These are phyloP conservation scores for Archocentrus centrarchus DNA, from an alignment of 2,113 vertebrate genomes.

Conservation along the genomic window DNA sequence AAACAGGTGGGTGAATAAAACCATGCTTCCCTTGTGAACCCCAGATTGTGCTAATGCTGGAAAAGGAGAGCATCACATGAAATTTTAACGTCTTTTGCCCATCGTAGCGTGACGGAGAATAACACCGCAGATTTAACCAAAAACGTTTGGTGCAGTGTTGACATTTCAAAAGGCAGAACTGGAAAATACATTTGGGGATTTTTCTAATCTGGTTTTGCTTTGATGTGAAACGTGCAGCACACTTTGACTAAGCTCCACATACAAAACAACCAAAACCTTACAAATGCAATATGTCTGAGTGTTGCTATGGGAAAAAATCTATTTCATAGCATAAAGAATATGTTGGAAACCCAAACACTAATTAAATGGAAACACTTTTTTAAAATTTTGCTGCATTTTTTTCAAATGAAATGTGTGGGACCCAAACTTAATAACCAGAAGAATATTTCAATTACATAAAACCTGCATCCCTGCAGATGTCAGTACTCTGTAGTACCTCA, in stretches of 20 bases:
- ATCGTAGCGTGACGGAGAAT: too few species aligned
- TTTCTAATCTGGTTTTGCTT: neutral
- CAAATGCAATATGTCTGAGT: neutral
- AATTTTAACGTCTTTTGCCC: neutral
- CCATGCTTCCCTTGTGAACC: neutral
- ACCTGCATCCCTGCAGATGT: neutral
- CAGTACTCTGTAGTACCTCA: neutral
- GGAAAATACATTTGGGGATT: neutral
- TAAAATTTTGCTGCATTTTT: neutral
- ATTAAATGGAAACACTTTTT: neutral
- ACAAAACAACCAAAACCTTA: neutral
- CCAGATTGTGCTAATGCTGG: neutral
- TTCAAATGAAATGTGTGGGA: neutral
- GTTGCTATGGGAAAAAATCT: neutral
- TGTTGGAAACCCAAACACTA: neutral
- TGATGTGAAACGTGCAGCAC: neutral
- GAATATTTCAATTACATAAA: neutral
- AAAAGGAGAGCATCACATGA: neutral
- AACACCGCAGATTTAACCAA: neutral
- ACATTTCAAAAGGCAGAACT: neutral
- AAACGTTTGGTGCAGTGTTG: neutral
- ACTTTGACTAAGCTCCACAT: neutral
- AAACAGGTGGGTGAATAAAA: neutral
- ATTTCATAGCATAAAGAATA: too few species aligned
- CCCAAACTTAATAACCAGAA: neutral